phyloP scores from a whole-genome alignment of 2,888 invertebrate species.

The Bhutanitis thaidina region DNA sequence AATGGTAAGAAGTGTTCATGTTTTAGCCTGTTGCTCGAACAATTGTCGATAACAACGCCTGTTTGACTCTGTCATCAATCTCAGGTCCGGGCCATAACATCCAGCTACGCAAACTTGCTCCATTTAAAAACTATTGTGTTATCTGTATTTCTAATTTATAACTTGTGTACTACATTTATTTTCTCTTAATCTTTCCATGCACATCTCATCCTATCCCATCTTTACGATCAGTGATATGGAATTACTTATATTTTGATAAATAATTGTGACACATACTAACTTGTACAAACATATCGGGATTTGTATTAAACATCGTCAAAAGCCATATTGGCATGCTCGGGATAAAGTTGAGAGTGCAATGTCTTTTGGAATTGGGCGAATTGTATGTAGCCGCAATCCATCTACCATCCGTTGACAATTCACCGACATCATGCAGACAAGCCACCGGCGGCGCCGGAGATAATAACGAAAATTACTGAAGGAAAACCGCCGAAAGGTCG shows the following conservation, averaged over 20 bases:
- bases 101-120: background rate
- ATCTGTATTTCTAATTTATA: background rate
- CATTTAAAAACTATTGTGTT: background rate
- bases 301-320: no score
- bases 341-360: background rate
- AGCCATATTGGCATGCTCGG: no score
- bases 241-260: no score
- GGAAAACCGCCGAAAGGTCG: conserved; percentile 64
- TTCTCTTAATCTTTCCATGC: background rate
- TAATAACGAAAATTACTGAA: conserved; percentile 63
- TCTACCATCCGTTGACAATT: conserved; percentile 23
- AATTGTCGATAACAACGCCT: background rate
- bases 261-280: no score
- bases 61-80: background rate
- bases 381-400: conserved; percentile 13
- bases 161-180: conserved; percentile 3
- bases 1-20: conserved; percentile 44
- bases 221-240: background rate
- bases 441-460: conserved; percentile 50
- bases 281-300: no score
- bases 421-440: conserved; percentile 43
- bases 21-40: conserved; percentile 1
- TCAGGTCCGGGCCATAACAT: background rate
- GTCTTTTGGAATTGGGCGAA: conserved; percentile 10
- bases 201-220: background rate